Evolutionary conservation across 2,888 invertebrate genomes (phyloP).

Genomic region (Hipparchia sbordonii): DNA sequence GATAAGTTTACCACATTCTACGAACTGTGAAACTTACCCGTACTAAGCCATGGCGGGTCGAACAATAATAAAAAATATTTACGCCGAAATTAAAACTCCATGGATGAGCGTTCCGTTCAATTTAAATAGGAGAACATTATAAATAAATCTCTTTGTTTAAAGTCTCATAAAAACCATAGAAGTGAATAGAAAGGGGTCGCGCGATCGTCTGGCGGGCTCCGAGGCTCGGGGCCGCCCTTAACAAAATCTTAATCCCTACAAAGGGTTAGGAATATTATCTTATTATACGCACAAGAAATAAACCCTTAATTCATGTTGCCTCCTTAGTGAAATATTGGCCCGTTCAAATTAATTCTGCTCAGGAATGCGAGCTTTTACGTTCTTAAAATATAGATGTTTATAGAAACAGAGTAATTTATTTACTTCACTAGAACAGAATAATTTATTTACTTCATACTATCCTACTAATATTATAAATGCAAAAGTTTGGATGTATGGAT

Average conservation of each 20-base stretch:
- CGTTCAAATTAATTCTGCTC: conserved; percentile 39
- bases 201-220: conserved; percentile 69
- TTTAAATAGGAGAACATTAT: conserved; percentile 23
- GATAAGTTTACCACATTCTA: too few species aligned
- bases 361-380: conserved; percentile 10
- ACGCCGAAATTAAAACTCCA: not conserved
- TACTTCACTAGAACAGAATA: too few species aligned
- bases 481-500: too few species aligned
- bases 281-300: conserved; percentile 79
- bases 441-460: too few species aligned
- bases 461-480: too few species aligned
- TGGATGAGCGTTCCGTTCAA: conserved; percentile 10
- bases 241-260: conserved; percentile 82
- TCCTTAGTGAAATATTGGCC: conserved; percentile 57
- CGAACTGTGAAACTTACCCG: too few species aligned
- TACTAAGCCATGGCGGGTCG: too few species aligned
- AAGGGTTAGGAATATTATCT: conserved; percentile 82
- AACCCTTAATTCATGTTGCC: conserved; percentile 66
- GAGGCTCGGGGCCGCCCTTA: conserved; percentile 68
- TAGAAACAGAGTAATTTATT: too few species aligned
- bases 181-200: conserved; percentile 64
- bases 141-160: conserved; percentile 53
- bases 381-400: not conserved
- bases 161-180: conserved; percentile 74
- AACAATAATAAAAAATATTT: not conserved